Base-by-base conservation (phyloP, 1,140 invertebrate species). In the Mya arenaria region DNA sequence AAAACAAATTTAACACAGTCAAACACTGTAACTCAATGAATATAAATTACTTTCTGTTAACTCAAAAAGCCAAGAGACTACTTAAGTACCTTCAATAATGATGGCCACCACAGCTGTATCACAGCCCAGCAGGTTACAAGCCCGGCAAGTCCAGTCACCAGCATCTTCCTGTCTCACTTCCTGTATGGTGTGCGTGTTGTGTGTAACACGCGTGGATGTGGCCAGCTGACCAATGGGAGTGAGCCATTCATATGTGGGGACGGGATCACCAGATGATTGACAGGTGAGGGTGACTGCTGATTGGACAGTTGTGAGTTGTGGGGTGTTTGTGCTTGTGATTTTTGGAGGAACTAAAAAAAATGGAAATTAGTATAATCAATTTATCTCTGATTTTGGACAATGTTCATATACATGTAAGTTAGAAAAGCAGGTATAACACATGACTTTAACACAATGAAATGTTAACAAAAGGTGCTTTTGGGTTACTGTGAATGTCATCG, bases 21-120 rank as follows among this genome's bases (percentile, higher is more conserved):
- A n/a, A n/a, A n/a, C n/a, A n/a, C n/a, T n/a, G n/a, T n/a, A n/a
- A n/a, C n/a, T n/a, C n/a, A n/a, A n/a, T n/a, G n/a, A n/a, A n/a
- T n/a, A n/a, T n/a, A n/a, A n/a, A n/a, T n/a, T n/a, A n/a, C n/a
- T n/a, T n/a, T n/a, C n/a, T n/a, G n/a, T n/a, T n/a, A n/a, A n/a
- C n/a, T n/a, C n/a, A n/a, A n/a, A n/a, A n/a, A n/a, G n/a, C n/a
- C n/a, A n/a, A n/a, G n/a, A n/a, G n/a, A n/a, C n/a, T n/a, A n/a
- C n/a, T n/a, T n/a, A n/a, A n/a, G n/a, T 80, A 80, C 77, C 77
- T 80, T 80, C 77, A 34, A 58, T 32, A 19, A 60, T 41, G 8
- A 80, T 30, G 32, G 69, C 17, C 25, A 80, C 52, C 6, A 41
- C 6, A 37, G 48, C 77, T 19, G 56, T 34, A 32, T 80, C 77